These are phyloP conservation scores for Hemaris fuciformis DNA, from an alignment of 2,888 invertebrate genomes.

Conservation along the genomic window DNA sequence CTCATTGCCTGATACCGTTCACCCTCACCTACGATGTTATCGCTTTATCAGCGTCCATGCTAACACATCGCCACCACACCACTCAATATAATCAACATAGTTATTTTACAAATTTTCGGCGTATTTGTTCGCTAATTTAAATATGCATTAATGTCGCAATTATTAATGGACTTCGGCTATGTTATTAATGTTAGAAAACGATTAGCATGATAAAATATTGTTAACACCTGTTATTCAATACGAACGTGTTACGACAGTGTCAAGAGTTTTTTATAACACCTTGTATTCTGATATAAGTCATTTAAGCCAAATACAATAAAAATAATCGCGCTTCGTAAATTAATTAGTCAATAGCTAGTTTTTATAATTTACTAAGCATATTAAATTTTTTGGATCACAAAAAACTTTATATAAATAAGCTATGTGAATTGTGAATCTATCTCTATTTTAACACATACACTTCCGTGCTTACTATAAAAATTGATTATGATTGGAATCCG, in stretches of 20 bases:
- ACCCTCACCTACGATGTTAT: background rate
- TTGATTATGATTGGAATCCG: background rate
- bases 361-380: too few relatives aligned
- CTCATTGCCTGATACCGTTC: conserved; percentile 7
- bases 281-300: background rate
- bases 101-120: conserved; percentile 1
- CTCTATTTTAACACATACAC: too few relatives aligned
- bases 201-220: background rate
- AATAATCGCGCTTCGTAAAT: too few relatives aligned
- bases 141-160: background rate
- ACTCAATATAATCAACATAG: background rate
- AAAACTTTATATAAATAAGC: too few relatives aligned
- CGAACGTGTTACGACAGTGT: background rate
- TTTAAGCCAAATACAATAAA: background rate
- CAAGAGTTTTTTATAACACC: background rate
- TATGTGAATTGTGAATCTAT: too few relatives aligned
- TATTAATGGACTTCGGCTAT: background rate
- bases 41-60: background rate
- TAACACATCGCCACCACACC: background rate
- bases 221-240: background rate
- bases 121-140: background rate
- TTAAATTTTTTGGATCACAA: too few relatives aligned
- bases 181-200: background rate
- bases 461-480: too few relatives aligned
- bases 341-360: too few relatives aligned